Percentiles rank a stretch among this genome's conserved stretches.
phyloP scores from a whole-genome alignment of 2,888 invertebrate species.

The Ophioninae sp. region DNA sequence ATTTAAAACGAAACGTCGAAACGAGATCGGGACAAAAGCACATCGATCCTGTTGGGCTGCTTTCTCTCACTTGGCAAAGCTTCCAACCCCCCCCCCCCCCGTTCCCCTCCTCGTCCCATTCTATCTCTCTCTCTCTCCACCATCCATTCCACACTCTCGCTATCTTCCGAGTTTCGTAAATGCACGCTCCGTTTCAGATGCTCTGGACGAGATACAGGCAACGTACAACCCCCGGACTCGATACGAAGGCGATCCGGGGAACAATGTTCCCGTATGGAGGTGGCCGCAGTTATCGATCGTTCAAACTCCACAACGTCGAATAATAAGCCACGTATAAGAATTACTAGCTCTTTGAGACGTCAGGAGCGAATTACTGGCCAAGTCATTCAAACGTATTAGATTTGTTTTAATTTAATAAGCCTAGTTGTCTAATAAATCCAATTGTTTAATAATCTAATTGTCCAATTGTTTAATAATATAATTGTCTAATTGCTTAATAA shows the following conservation, averaged over 20 bases:
- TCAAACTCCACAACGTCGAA: constrained; percentile 28
- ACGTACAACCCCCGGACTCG: constrained; percentile 25
- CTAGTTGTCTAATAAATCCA: too few species aligned
- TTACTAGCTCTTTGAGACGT: neutral
- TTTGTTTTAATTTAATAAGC: neutral
- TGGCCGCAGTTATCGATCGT: constrained; percentile 7
- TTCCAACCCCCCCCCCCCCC: constrained; percentile 23
- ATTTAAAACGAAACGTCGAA: constrained; percentile 65
- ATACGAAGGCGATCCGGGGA: neutral
- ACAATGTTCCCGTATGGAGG: neutral
- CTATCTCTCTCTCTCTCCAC: constrained; percentile 16
- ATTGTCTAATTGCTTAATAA: too few species aligned
- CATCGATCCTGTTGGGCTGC: constrained; percentile 59
- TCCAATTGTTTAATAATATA: too few species aligned
- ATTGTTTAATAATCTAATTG: too few species aligned
- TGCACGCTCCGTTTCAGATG: constrained; percentile 45
- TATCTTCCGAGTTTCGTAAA: constrained; percentile 20
- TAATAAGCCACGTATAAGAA: neutral
- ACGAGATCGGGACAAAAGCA: constrained; percentile 58
- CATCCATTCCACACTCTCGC: neutral
- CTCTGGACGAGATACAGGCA: constrained; percentile 31
- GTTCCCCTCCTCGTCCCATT: neutral
- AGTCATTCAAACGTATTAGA: neutral
- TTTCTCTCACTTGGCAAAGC: constrained; percentile 53
- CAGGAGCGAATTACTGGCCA: neutral